These are phyloP conservation scores for Atherinosoma microstoma DNA, from an alignment of 2,797 vertebrate species.

Conservation along the genomic window DNA sequence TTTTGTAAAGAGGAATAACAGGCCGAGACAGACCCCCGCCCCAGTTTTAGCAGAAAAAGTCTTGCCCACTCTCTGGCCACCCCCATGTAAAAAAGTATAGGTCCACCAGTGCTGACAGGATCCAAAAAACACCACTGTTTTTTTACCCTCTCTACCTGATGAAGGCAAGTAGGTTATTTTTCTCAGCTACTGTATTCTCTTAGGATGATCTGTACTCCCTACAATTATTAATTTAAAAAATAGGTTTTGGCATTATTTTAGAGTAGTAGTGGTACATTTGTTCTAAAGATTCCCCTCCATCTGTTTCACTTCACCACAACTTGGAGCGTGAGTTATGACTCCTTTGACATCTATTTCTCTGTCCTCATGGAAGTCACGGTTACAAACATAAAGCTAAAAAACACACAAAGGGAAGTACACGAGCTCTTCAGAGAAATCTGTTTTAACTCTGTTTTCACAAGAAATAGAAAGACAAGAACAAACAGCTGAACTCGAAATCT, in stretches of 20 bases:
- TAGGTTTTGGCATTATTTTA: conserved; percentile 27
- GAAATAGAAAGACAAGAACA: conserved; percentile 46
- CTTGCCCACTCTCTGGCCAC: no score
- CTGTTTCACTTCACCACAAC: conserved; percentile 61
- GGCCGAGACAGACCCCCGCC: no score
- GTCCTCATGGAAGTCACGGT: conserved; percentile 38
- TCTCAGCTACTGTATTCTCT: not conserved
- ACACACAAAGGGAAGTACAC: conserved; percentile 26
- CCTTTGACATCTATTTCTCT: conserved; percentile 41
- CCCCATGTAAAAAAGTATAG: no score
- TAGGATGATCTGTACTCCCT: no score
- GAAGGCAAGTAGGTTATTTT: conserved; percentile 10
- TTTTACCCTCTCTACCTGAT: conserved; percentile 1
- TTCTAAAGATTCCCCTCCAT: conserved; percentile 56
- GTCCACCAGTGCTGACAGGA: not conserved
- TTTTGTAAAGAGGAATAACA: no score
- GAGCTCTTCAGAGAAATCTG: conserved; percentile 34
- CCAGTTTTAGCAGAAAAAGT: no score
- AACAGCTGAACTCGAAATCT: conserved; percentile 54
- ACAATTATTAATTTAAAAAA: not conserved
- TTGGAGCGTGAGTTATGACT: conserved; percentile 58
- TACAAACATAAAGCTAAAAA: conserved; percentile 23
- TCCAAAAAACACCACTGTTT: not conserved
- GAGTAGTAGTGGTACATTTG: conserved; percentile 44
- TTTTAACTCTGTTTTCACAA: conserved; percentile 47